Evolutionary conservation across 2,888 invertebrate species (phyloP).

Genomic region (Andricus quercusramuli): DNA sequence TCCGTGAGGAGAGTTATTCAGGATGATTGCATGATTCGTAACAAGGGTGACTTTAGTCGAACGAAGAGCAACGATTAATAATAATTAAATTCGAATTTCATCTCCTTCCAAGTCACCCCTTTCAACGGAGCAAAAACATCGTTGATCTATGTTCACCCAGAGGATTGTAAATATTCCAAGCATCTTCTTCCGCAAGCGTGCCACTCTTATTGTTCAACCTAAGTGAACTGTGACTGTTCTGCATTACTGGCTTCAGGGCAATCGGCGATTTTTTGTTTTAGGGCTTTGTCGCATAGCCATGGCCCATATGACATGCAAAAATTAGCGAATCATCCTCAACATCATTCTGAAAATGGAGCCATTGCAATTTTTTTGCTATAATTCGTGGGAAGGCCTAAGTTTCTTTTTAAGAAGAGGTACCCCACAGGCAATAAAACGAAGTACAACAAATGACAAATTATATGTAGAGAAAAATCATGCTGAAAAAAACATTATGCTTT

Average conservation of each 20-base stretch:
- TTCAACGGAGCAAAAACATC: slow-evolving; percentile 74
- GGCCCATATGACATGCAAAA: slow-evolving; percentile 41
- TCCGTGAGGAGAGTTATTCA: not conserved
- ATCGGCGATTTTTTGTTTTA: slow-evolving; percentile 52
- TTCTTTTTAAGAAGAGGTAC: not conserved
- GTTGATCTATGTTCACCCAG: slow-evolving; percentile 71
- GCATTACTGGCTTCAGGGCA: slow-evolving; percentile 54
- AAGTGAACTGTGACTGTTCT: slow-evolving; percentile 57
- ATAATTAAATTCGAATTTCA: slow-evolving; percentile 71
- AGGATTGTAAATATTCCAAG: slow-evolving; percentile 70
- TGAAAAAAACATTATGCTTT: no score
- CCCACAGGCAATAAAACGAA: no score
- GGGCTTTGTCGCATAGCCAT: slow-evolving; percentile 47
- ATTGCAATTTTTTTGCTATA: not conserved
- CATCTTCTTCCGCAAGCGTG: slow-evolving; percentile 56
- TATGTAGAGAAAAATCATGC: no score
- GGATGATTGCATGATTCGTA: not conserved
- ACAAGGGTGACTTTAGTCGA: slow-evolving; percentile 4
- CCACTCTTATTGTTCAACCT: slow-evolving; percentile 59
- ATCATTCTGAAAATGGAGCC: slow-evolving; percentile 39
- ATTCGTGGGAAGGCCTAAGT: not conserved
- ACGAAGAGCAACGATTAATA: slow-evolving; percentile 64
- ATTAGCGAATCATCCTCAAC: slow-evolving; percentile 44
- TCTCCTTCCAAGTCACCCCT: slow-evolving; percentile 64
- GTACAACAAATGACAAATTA: no score